phyloP scores from a whole-genome alignment of 2,113 vertebrate species.

The Forbesichthys papilliferus region DNA sequence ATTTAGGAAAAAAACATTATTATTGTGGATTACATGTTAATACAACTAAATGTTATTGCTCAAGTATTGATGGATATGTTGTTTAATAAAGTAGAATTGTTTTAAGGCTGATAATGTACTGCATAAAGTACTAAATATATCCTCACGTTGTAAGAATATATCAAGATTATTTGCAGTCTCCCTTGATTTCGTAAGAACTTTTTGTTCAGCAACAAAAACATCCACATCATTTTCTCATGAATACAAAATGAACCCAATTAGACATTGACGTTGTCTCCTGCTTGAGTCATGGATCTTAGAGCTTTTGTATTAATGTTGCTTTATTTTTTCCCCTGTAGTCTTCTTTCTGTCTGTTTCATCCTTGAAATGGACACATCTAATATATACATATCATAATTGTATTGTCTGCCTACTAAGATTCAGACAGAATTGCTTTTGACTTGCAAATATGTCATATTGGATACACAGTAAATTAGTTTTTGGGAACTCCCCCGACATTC shows the following conservation, averaged over 20 bases:
- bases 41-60: not conserved
- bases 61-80: not conserved
- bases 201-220: constrained; percentile 45
- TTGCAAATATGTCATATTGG: constrained; percentile 66
- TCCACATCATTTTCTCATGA: constrained; percentile 48
- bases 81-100: not conserved
- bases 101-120: constrained; percentile 1
- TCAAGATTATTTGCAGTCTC: constrained; percentile 23
- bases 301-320: constrained; percentile 24
- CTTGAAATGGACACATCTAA: constrained; percentile 17
- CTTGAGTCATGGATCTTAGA: constrained; percentile 27
- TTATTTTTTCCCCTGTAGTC: not conserved
- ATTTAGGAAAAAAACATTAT: not conserved
- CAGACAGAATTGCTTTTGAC: constrained; percentile 54
- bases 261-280: constrained; percentile 49
- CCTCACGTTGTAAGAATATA: constrained; percentile 2
- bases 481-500: constrained; percentile 52
- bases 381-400: constrained; percentile 44
- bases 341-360: constrained; percentile 7
- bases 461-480: constrained; percentile 53
- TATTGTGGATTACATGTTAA: constrained; percentile 2
- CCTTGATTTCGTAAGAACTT: constrained; percentile 29
- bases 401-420: constrained; percentile 47
- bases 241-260: constrained; percentile 55
- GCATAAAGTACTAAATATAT: not conserved